Conservation (phyloP, 1,140 invertebrate species). For the Drosophila azteca region DNA sequence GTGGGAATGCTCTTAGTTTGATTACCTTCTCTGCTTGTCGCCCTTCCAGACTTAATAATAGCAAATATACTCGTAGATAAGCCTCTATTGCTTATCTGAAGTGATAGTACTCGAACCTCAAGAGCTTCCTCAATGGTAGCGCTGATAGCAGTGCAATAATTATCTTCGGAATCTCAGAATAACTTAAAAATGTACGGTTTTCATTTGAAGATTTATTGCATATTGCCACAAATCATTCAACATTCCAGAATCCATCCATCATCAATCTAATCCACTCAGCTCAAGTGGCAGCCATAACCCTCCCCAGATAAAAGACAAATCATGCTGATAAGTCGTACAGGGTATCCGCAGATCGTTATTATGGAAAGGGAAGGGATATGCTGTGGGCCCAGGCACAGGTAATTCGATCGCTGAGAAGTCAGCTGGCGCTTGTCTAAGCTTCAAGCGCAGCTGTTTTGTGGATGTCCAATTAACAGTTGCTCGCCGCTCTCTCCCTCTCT, state of each 20-base stretch:
- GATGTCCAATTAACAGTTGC: slow-evolving; percentile 69
- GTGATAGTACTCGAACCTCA: slow-evolving; percentile 35
- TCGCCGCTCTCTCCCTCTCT: slow-evolving; percentile 14
- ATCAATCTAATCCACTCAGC: slow-evolving; percentile 20
- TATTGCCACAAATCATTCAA: slow-evolving; percentile 15
- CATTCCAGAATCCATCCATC: slow-evolving; percentile 20
- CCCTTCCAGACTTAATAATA: slow-evolving; percentile 4
- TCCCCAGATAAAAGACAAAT: slow-evolving; percentile 12
- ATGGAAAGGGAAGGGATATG: not conserved
- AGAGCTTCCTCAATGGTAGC: slow-evolving; percentile 25
- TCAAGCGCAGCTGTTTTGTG: slow-evolving; percentile 69
- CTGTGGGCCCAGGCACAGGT: slow-evolving; percentile 19
- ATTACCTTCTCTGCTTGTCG: no score
- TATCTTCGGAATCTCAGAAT: slow-evolving; percentile 28
- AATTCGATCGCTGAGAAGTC: slow-evolving; percentile 64
- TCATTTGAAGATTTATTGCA: not conserved
- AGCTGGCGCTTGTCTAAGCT: slow-evolving; percentile 68
- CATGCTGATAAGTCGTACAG: slow-evolving; percentile 7
- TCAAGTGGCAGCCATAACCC: slow-evolving; percentile 30
- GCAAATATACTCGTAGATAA: slow-evolving; percentile 5
- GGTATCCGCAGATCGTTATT: slow-evolving; percentile 13
- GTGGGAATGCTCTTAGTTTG: no score
- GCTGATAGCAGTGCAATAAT: slow-evolving; percentile 22
- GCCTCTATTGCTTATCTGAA: slow-evolving; percentile 27
- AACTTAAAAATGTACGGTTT: slow-evolving; percentile 4